Conservation (phyloP, 2,888 invertebrate species). For the Crocallis elinguaria region DNA sequence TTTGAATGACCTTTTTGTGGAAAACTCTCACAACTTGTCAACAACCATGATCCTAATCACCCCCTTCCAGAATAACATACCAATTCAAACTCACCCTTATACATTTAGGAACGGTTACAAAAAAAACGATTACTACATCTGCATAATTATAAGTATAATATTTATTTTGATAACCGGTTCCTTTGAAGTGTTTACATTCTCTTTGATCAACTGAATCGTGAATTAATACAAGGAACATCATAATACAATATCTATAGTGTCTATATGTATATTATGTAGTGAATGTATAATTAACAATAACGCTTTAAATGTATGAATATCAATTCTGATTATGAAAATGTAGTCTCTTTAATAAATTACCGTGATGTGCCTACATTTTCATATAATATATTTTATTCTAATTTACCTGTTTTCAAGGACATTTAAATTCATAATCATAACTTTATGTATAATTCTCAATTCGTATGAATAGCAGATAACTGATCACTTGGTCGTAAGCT, state of each 20-base stretch:
- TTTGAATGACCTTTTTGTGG: too few relatives aligned
- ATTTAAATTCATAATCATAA: constrained; percentile 45
- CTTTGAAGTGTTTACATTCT: not conserved
- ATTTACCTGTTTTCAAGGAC: constrained; percentile 68
- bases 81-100: too few relatives aligned
- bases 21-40: too few relatives aligned
- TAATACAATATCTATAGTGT: constrained; percentile 62
- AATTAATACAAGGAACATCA: constrained; percentile 68
- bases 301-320: constrained; percentile 64
- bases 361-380: constrained; percentile 52
- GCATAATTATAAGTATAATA: too few relatives aligned
- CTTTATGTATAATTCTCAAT: constrained; percentile 36
- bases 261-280: constrained; percentile 37
- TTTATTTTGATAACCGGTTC: too few relatives aligned
- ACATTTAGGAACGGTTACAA: too few relatives aligned
- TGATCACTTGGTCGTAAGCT: constrained; percentile 54
- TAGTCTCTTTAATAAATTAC: constrained; percentile 52
- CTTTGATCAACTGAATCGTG: constrained; percentile 47
- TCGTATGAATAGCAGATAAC: constrained; percentile 42
- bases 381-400: constrained; percentile 54
- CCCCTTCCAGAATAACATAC: too few relatives aligned
- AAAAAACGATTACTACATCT: too few relatives aligned
- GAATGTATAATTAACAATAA: constrained; percentile 69
- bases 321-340: constrained; percentile 55
- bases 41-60: too few relatives aligned